Base-by-base conservation (phyloP, 2,113 vertebrate genomes). In the Hemibagrus wyckioides region DNA sequence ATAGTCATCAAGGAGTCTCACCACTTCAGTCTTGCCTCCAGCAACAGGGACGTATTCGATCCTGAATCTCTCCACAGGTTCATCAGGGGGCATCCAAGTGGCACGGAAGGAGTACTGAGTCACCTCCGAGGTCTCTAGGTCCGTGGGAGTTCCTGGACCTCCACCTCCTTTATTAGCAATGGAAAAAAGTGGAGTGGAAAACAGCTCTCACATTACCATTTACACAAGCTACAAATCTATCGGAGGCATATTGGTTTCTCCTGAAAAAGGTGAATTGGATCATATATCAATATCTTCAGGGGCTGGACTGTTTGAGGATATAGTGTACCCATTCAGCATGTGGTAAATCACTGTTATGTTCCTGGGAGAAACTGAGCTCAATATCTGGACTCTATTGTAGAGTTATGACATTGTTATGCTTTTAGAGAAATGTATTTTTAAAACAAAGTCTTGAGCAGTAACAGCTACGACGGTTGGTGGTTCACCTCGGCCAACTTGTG, bases 121-220 rank as follows among this genome's bases (percentile, higher is more conserved):
- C 71, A 96, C 94, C 90, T 99, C 97, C 0, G 97, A 99, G 82
- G 97, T 98, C 90, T 95, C 94, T 90, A 99, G 93, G 92, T 97
- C 93, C 54, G 95, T 95, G 73, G 98, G 97, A 3, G 96, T 33
- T 23, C 87, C 86, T 67, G 86, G 44, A 75, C 83, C 69, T 75
- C 80, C 89, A 0, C 39, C 79, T 13, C 54, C 94, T 94, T 1
- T 25, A 82, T 44, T 1, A 25, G 17, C 80, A 82, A 85, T 65
- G 65, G 61, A 56, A 50, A 87, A 87, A 85, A 57, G 56, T 1
- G 23, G 81, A 90, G 87, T 1, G 91, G 88, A 39, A 77, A 90
- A 63, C 54, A 87, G 84, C 85, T 90, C 85, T 85, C 87, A 85
- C 67, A 3, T 28, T 87, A 65, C 28, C 28, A 73, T 90, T 86